A percentile compares a stretch with the other conserved stretches of the same genome.
Conservation (phyloP, 2,113 vertebrate genomes). For the Taurulus bubalis region DNA sequence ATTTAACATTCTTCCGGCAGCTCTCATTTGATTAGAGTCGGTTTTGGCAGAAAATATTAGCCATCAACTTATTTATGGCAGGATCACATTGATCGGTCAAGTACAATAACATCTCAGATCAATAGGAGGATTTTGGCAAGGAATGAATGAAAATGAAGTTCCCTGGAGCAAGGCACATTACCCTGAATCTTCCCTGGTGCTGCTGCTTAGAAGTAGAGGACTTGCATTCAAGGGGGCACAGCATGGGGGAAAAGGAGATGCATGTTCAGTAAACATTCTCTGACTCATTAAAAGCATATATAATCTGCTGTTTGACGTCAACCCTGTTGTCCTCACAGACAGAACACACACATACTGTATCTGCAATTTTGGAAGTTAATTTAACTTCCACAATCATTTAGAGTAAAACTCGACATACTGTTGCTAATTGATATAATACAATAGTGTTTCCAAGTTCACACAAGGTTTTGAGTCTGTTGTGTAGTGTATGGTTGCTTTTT, state of each 20-base stretch:
- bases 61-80: neutral
- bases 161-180: neutral
- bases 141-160: neutral
- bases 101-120: neutral
- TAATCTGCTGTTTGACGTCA: constrained; percentile 21
- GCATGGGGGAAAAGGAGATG: neutral
- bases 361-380: neutral
- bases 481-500: constrained; percentile 33
- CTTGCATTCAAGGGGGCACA: constrained; percentile 3
- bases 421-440: constrained; percentile 4
- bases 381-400: constrained; percentile 26
- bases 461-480: constrained; percentile 15
- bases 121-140: neutral
- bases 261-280: constrained; percentile 34
- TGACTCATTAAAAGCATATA: constrained; percentile 16
- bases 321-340: constrained; percentile 12
- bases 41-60: constrained; percentile 8
- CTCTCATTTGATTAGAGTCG: constrained; percentile 6
- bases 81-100: neutral
- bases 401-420: constrained; percentile 5
- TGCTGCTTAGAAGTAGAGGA: neutral
- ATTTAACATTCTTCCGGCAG: neutral
- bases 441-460: constrained; percentile 24
- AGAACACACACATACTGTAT: neutral
- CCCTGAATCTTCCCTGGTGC: neutral